phyloP scores from a whole-genome alignment of 2,113 vertebrate genomes.

The Phainopepla nitens region DNA sequence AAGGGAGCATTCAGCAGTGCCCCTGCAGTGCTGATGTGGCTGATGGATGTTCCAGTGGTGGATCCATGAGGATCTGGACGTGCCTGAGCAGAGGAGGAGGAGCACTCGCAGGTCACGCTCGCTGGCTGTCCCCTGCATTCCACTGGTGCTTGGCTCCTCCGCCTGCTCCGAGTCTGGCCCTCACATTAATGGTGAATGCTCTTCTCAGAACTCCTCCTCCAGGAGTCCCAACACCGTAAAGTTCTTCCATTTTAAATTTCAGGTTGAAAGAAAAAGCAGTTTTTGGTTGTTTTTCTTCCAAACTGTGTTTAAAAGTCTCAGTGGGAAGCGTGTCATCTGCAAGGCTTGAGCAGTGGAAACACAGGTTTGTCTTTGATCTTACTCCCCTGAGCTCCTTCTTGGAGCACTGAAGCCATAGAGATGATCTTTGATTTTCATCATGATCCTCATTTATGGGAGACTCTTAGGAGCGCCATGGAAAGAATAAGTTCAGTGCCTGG shows the following conservation, averaged over 20 bases:
- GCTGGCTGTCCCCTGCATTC: not conserved
- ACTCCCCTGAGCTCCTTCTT: not conserved
- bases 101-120: not conserved
- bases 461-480: not conserved
- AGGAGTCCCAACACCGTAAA: not conserved
- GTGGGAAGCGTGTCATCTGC: rapidly evolving
- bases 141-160: not conserved
- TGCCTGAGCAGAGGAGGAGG: not conserved
- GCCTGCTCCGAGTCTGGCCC: not conserved
- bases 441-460: not conserved
- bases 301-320: not conserved
- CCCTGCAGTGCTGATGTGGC: not conserved
- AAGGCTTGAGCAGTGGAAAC: not conserved
- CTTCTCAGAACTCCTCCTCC: not conserved
- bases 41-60: not conserved
- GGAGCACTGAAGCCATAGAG: not conserved
- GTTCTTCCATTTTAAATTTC: not conserved
- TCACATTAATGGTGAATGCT: not conserved
- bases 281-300: rapidly evolving
- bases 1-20: rapidly evolving
- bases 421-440: not conserved
- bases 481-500: not conserved
- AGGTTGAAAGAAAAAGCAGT: not conserved
- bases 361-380: not conserved
- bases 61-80: not conserved